phyloP scores from a whole-genome alignment of 2,113 vertebrate genomes.

The Melanerpes formicivorus region DNA sequence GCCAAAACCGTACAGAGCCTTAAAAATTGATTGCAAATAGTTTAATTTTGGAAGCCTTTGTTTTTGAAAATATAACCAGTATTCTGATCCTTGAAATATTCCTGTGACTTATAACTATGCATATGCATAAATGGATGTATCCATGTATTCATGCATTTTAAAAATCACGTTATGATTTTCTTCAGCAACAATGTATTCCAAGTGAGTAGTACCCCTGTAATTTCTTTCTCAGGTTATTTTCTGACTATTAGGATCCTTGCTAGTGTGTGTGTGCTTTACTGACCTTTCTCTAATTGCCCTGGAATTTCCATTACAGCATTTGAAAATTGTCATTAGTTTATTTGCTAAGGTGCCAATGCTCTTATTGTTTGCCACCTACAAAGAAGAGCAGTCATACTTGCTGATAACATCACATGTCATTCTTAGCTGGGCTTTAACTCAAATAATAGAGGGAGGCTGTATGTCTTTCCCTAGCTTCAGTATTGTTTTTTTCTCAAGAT shows the following conservation, averaged over 20 bases:
- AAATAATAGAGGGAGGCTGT: neutral
- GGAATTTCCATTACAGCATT: slow-evolving; percentile 18
- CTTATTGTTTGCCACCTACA: neutral
- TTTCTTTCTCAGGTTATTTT: neutral
- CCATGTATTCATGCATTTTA: neutral
- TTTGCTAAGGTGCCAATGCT: slow-evolving; percentile 52
- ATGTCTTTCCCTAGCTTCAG: slow-evolving; percentile 15
- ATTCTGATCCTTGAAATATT: neutral
- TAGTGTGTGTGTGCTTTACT: neutral
- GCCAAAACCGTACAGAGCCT: slow-evolving; percentile 39
- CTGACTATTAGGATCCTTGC: neutral
- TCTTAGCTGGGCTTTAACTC: slow-evolving; percentile 30
- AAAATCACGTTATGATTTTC: neutral
- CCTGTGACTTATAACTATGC: neutral
- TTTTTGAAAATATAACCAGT: neutral
- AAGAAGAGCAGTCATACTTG: neutral
- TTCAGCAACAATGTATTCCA: neutral
- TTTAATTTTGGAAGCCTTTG: slow-evolving; percentile 1
- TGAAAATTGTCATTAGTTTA: slow-evolving; percentile 55
- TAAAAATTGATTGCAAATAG: neutral
- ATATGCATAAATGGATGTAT: neutral
- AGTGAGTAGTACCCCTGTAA: neutral
- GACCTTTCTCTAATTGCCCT: slow-evolving; percentile 37
- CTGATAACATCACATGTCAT: slow-evolving; percentile 33
- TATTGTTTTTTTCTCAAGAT: neutral